Evolutionary conservation across 2,113 vertebrate genomes (phyloP).

Genomic region (Danionella cerebrum): DNA sequence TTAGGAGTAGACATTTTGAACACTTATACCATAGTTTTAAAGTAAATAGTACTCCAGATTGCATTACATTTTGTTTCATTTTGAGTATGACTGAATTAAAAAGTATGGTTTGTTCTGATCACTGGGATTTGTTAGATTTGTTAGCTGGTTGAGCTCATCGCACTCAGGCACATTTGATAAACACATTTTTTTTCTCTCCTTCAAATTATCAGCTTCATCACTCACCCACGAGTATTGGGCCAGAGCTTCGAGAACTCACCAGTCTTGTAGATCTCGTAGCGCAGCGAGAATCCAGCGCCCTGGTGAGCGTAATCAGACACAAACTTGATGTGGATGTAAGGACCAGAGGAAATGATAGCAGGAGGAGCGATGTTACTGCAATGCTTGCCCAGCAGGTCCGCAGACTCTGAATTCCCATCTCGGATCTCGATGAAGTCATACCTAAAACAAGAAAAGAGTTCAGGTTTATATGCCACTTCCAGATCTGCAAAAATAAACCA

Average conservation of each 20-base stretch:
- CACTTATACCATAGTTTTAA: too few species aligned
- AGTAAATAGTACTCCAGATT: too few species aligned
- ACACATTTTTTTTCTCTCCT: not conserved
- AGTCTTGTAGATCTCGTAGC: slow-evolving; percentile 97
- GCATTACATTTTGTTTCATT: too few species aligned
- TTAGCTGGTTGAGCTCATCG: not conserved
- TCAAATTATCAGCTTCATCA: not conserved
- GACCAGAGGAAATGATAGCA: slow-evolving; percentile 87
- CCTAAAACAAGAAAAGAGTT: slow-evolving; percentile 52
- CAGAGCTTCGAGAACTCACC: slow-evolving; percentile 72
- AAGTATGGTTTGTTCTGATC: too few species aligned
- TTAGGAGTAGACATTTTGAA: too few species aligned
- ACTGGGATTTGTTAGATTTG: too few species aligned
- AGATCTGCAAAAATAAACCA: not conserved
- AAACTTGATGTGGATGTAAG: slow-evolving; percentile 85
- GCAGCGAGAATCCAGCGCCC: slow-evolving; percentile 94
- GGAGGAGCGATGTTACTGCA: slow-evolving; percentile 96
- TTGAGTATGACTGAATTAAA: too few species aligned
- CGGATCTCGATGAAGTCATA: slow-evolving; percentile 97
- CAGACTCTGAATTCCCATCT: slow-evolving; percentile 77
- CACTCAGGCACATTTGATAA: too few species aligned
- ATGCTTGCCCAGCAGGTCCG: slow-evolving; percentile 89
- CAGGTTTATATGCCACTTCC: not conserved
- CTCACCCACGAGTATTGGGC: not conserved
- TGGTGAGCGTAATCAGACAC: slow-evolving; percentile 94